These are phyloP conservation scores for Harlomillsia oculata DNA, from an alignment of 1,140 invertebrate genomes.

Conservation along the genomic window DNA sequence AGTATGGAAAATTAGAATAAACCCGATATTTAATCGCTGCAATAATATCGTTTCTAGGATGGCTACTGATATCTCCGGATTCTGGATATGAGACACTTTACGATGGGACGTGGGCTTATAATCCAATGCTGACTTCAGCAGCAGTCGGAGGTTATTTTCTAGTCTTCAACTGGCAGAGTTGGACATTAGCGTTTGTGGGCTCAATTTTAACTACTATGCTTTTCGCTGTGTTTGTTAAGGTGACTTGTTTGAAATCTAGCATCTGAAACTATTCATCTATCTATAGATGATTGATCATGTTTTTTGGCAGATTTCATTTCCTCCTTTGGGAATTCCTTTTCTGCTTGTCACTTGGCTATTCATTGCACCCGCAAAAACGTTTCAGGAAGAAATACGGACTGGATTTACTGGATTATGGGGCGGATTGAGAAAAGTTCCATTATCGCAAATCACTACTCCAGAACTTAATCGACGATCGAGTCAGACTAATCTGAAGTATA, in stretches of 20 bases:
- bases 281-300: background rate
- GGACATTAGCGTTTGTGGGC: conserved; percentile 10
- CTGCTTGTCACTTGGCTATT: conserved; percentile 22
- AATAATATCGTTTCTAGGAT: conserved; percentile 4
- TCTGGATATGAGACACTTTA: conserved; percentile 13
- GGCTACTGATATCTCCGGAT: conserved; percentile 2
- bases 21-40: background rate
- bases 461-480: conserved; percentile 10
- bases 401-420: background rate
- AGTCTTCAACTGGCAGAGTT: conserved; percentile 12
- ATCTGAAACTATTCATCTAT: background rate
- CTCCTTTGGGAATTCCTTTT: conserved; percentile 24
- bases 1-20: background rate
- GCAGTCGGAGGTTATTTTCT: conserved; percentile 24
- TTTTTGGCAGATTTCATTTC: background rate
- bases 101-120: conserved; percentile 24
- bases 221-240: conserved; percentile 7
- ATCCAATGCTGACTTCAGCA: conserved; percentile 17
- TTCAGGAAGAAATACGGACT: background rate
- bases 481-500: too few species aligned
- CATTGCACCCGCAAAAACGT: background rate
- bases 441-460: conserved; percentile 4
- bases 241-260: background rate
- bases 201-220: conserved; percentile 7
- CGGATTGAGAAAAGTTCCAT: background rate